Evolutionary conservation across 2,113 vertebrate species (phyloP).

Genomic region (Onychorhynchus coronatus): DNA sequence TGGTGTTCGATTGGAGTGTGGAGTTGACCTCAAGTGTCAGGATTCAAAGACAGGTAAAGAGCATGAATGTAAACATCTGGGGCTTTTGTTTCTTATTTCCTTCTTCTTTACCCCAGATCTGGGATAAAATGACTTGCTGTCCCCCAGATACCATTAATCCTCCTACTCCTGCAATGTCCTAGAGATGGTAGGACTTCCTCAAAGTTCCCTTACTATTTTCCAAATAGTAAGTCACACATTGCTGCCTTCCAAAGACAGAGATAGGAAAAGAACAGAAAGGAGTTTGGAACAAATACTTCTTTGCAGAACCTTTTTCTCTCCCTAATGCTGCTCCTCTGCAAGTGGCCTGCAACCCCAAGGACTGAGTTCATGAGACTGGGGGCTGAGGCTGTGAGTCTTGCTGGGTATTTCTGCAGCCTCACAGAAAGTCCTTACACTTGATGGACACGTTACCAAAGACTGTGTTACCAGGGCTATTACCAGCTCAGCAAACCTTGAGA

Average conservation of each 20-base stretch:
- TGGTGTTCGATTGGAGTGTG: neutral
- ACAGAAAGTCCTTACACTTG: neutral
- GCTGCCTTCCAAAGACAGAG: neutral
- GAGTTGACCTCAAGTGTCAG: neutral
- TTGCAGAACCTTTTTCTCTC: neutral
- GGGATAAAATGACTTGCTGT: neutral
- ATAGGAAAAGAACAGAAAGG: neutral
- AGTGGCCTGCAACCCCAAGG: neutral
- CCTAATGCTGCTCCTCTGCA: neutral
- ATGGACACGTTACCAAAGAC: neutral
- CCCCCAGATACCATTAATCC: neutral
- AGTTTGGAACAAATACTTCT: neutral
- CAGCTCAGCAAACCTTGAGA: neutral
- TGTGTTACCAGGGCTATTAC: neutral
- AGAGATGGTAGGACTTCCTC: neutral
- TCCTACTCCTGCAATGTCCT: neutral
- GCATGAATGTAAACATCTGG: neutral
- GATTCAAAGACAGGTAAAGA: neutral
- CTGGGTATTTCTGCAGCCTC: neutral
- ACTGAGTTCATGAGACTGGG: neutral
- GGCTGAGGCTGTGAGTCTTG: neutral
- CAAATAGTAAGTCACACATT: neutral
- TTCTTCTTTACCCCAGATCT: neutral
- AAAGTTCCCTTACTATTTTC: neutral
- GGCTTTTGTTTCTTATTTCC: too few species aligned